Base-by-base conservation (phyloP, 2,797 vertebrate species). In the Valencia hispanica region DNA sequence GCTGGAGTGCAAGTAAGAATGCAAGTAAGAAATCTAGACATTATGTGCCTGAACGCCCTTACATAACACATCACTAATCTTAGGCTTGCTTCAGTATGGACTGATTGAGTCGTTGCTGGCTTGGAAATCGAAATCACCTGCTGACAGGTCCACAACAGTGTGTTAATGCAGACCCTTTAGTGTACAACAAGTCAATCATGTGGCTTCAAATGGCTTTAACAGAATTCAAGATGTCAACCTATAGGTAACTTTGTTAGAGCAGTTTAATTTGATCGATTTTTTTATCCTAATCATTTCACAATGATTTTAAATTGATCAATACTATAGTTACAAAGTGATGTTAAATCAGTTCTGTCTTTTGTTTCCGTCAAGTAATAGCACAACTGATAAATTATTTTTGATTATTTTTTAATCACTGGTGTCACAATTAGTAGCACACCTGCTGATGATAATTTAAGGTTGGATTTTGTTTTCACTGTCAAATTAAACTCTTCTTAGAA, bases 1-100 rank as follows among this genome's bases (percentile, higher is more conserved):
- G 74, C 87, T 77, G 86, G 80, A 89, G 71, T 84, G 75, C 86
- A 86, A n/a, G n/a, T n/a, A n/a, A n/a, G n/a, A n/a, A n/a, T n/a
- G n/a, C 85, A 78, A 83, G 86, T 89, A 82, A 57, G 81, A 88
- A 77, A 89, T 88, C 84, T 84, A 51, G 36, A 84, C 80, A 79
- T 92, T 89, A 88, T 90, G 89, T 27, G 18, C 32, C 59, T 43
- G 65, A 68, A 14, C 25, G 22, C 50, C 73, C 61, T 88, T 86
- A 75, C 80, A 79, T 83, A 87, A 88, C 74, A 72, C 81, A 79
- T 69, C 77, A 65, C 84, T 88, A 79, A 90, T 87, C 89, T 80
- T 36, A 25, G 78, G 70, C 41, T 74, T 30, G 41, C 51, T 43
- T 45, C 70, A 47, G 57, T 55, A n/a, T 10, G 65, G 75, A 81